Percentiles rank a stretch among this genome's conserved stretches.
phyloP scores from a whole-genome alignment of 1,140 invertebrate genomes.

The Asbolus verrucosus region DNA sequence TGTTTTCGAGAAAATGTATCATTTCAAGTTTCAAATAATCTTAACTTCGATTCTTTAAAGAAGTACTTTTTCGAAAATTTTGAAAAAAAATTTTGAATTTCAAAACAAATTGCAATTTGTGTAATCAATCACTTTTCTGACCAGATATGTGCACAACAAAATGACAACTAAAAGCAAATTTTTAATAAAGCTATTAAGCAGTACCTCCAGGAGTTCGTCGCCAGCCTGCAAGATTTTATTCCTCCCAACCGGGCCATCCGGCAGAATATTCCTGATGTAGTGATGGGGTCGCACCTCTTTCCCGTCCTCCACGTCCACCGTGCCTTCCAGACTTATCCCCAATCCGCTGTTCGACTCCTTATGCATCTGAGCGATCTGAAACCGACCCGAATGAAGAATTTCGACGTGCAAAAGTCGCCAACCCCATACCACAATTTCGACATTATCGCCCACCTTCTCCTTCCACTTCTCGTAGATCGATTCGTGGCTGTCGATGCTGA shows the following conservation, averaged over 20 bases:
- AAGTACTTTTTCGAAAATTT: too few relatives aligned
- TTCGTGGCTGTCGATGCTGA: constrained; percentile 71
- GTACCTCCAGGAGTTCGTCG: constrained; percentile 77
- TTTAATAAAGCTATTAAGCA: too few relatives aligned
- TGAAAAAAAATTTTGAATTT: too few relatives aligned
- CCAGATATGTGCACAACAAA: too few relatives aligned
- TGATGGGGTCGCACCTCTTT: constrained; percentile 83
- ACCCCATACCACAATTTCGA: constrained; percentile 75
- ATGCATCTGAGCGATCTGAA: constrained; percentile 75
- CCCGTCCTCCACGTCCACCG: constrained; percentile 82
- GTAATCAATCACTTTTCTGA: too few relatives aligned
- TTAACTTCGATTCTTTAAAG: too few relatives aligned
- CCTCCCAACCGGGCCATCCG: constrained; percentile 85
- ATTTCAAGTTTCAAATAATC: too few relatives aligned
- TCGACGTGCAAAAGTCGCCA: background rate
- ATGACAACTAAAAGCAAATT: too few relatives aligned
- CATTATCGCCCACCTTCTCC: constrained; percentile 74
- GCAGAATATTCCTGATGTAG: constrained; percentile 83
- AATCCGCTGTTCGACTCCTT: constrained; percentile 81
- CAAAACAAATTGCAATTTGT: too few relatives aligned
- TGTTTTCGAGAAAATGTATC: too few relatives aligned
- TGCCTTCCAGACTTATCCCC: constrained; percentile 89
- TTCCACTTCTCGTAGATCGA: constrained; percentile 80
- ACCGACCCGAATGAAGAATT: background rate
- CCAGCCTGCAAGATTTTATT: constrained; percentile 73